Conservation (phyloP, 1,140 invertebrate species). For the Calosoma granatense region DNA sequence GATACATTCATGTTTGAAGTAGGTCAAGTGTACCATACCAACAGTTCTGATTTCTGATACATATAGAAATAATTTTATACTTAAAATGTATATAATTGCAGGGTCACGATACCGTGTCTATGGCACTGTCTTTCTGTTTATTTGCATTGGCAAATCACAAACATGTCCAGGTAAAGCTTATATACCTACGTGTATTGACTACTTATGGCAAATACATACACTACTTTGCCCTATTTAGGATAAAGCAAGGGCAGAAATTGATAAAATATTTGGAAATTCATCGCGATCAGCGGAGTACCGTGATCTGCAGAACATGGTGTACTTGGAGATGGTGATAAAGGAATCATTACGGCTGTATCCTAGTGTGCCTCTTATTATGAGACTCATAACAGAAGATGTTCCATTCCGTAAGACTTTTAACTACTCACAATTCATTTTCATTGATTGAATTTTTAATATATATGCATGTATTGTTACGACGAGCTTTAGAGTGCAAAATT, state of each 20-base stretch:
- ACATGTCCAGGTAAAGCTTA: conserved; percentile 14
- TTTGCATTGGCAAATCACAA: conserved; percentile 17
- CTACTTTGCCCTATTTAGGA: conserved; percentile 25
- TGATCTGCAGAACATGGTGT: conserved; percentile 33
- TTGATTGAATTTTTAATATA: too few relatives aligned
- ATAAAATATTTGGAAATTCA: conserved; percentile 44
- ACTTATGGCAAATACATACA: background rate
- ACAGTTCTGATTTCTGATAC: background rate
- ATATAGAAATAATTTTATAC: background rate
- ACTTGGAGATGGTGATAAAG: conserved; percentile 40
- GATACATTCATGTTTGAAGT: conserved; percentile 74
- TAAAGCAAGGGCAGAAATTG: conserved; percentile 52
- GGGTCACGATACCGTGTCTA: conserved; percentile 19
- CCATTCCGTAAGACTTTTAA: background rate
- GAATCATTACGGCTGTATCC: conserved; percentile 36
- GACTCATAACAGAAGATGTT: conserved; percentile 15
- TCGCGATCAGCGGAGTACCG: conserved; percentile 34
- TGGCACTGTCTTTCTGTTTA: conserved; percentile 15
- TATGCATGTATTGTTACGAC: too few relatives aligned
- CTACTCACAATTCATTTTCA: too few relatives aligned
- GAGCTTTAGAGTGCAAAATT: too few relatives aligned
- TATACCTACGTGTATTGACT: background rate
- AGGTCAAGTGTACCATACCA: too few relatives aligned
- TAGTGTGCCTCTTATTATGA: conserved; percentile 36
- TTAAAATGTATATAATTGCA: background rate